Percentiles rank a stretch among this genome's conserved stretches.
Conservation (phyloP, 2,113 vertebrate genomes). For the Ifrita kowaldi region DNA sequence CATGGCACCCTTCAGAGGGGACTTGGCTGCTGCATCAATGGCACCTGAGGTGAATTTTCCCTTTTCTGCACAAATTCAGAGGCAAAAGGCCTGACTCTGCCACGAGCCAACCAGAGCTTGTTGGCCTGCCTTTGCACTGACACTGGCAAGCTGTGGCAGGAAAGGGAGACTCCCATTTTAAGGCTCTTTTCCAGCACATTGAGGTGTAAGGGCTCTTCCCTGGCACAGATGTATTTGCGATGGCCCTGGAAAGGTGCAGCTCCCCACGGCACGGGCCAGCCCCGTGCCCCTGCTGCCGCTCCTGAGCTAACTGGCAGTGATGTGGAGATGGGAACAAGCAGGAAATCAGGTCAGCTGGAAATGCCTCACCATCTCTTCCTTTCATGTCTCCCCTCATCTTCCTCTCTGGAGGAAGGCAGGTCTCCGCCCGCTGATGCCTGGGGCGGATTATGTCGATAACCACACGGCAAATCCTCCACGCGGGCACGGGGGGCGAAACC, state of each 20-base stretch:
- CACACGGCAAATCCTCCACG: background rate
- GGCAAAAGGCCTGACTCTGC: background rate
- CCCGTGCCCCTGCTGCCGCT: rapidly evolving
- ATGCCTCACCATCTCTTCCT: conserved; percentile 3
- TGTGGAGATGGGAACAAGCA: background rate
- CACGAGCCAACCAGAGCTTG: background rate
- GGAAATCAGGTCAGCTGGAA: conserved; percentile 65
- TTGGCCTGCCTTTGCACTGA: background rate
- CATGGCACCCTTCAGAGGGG: background rate
- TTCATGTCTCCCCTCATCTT: background rate
- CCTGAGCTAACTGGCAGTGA: background rate
- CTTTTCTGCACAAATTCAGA: background rate
- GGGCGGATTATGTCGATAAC: background rate
- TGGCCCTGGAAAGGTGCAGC: rapidly evolving
- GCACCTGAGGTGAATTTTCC: background rate
- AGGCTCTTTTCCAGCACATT: background rate
- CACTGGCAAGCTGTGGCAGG: background rate
- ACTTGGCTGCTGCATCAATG: background rate
- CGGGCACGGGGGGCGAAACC: rapidly evolving
- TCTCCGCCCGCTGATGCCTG: rapidly evolving
- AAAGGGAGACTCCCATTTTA: background rate
- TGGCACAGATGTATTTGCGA: rapidly evolving
- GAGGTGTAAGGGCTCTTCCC: background rate
- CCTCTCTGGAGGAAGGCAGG: background rate
- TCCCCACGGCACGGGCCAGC: rapidly evolving